Base-by-base conservation (phyloP, 2,113 vertebrate genomes). In the Ceyx cyanopectus region DNA sequence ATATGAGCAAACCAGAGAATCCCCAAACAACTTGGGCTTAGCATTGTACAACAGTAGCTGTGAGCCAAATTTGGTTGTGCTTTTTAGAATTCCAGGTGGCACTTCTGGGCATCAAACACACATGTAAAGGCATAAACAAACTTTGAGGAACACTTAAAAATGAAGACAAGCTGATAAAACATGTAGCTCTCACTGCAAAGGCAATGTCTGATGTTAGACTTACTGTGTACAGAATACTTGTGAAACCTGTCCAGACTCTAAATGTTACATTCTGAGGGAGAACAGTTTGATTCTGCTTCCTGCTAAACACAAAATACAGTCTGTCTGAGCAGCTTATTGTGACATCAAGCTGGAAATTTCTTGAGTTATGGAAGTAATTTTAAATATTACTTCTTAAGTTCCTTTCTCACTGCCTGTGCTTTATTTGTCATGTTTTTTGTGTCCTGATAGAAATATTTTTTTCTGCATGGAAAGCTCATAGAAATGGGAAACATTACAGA, bases 101-200 rank as follows among this genome's bases (percentile, higher is more conserved):
- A 74, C 7, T 60, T 54, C 27, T 0, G 10, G 27, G 41, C 45
- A 89, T 53, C 34, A 82, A 87, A 61, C 30, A 58, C 0, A 0
- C 6, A 34, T 4, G 10, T 20, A 20, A 83, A 81, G 4, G 23
- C 1, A 6, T 32, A 74, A 83, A 75, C 14, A 56, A 29, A 12
- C 21, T 57, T 43, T 58, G 26, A 72, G 12, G 23, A 53, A 21
- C 1, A 5, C 15, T 53, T 79, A 43, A 34, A 75, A 78, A 66
- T 19, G 0, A 82, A 70, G 24, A 69, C 46, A 68, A 14, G 30
- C 10, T 63, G 24, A 79, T 46, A 51, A 70, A 85, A 61, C 14
- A 29, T 0, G 1, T 1, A 58, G 5, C 7, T 40, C 16, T 48
- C 1, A 14, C 46, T 85, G 16, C 37, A 80, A 37, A 66, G 18